These are phyloP conservation scores for Nannoperca australis DNA, from an alignment of 2,797 vertebrate species.

Conservation along the genomic window DNA sequence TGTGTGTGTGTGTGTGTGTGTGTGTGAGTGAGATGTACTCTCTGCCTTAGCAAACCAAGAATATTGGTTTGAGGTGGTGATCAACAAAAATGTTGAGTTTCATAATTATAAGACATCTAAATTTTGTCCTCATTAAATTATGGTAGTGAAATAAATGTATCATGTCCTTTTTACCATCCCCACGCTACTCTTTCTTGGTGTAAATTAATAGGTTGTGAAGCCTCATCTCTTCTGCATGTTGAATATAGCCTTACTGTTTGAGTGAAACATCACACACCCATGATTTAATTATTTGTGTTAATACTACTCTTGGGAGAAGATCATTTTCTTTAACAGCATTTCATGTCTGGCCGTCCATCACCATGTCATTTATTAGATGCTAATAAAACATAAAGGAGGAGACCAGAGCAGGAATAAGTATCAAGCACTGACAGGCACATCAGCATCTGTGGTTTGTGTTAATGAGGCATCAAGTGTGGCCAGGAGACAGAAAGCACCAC, in stretches of 20 bases:
- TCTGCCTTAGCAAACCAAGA: neutral
- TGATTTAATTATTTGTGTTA: slow-evolving; percentile 51
- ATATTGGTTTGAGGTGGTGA: slow-evolving; percentile 7
- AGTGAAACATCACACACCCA: slow-evolving; percentile 38
- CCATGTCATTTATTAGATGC: slow-evolving; percentile 63
- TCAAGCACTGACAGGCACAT: slow-evolving; percentile 41
- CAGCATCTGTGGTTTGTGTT: slow-evolving; percentile 55
- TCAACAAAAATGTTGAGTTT: slow-evolving; percentile 20
- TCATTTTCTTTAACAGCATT: slow-evolving; percentile 41
- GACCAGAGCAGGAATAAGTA: slow-evolving; percentile 25
- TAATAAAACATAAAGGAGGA: slow-evolving; percentile 58
- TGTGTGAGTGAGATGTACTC: neutral
- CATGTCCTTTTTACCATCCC: slow-evolving; percentile 29
- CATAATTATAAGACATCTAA: slow-evolving; percentile 22
- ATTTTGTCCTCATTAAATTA: slow-evolving; percentile 46
- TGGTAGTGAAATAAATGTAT: slow-evolving; percentile 33
- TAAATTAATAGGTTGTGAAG: slow-evolving; percentile 50
- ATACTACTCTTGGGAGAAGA: slow-evolving; percentile 24
- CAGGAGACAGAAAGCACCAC: slow-evolving; percentile 5
- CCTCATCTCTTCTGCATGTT: slow-evolving; percentile 24
- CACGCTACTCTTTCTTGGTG: slow-evolving; percentile 1
- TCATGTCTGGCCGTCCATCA: slow-evolving; percentile 50
- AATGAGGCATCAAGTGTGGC: slow-evolving; percentile 49
- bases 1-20: too few species aligned
- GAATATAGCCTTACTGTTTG: slow-evolving; percentile 31